phyloP scores from a whole-genome alignment of 1,140 invertebrate species.

The Drosophila ambigua region DNA sequence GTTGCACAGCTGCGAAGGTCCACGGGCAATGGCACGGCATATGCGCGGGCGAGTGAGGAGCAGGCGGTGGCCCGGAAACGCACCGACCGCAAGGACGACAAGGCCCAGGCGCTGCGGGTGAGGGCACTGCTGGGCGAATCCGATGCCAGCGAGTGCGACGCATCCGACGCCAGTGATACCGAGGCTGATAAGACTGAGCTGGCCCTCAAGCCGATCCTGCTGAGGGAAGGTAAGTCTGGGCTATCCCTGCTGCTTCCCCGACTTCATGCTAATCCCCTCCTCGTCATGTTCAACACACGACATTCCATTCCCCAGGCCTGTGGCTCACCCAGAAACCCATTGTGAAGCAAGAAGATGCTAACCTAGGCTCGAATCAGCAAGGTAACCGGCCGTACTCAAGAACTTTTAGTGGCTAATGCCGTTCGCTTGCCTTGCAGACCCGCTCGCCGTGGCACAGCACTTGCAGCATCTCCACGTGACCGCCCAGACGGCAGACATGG shows the following conservation, averaged over 20 bases:
- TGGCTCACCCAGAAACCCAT: constrained; percentile 59
- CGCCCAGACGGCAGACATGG: constrained; percentile 24
- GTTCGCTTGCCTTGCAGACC: constrained; percentile 27
- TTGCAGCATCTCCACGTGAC: constrained; percentile 51
- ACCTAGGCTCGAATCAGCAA: constrained; percentile 7
- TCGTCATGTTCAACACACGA: too few relatives aligned
- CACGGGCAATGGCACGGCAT: constrained; percentile 39
- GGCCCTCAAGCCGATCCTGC: constrained; percentile 58
- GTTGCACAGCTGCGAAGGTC: constrained; percentile 62
- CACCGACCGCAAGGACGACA: constrained; percentile 62
- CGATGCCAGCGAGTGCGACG: constrained; percentile 51
- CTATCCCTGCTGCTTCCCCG: not conserved
- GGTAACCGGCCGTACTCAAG: constrained; percentile 3
- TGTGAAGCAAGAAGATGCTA: constrained; percentile 43
- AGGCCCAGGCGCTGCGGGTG: constrained; percentile 34
- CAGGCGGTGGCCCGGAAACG: constrained; percentile 60
- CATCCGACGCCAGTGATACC: constrained; percentile 54
- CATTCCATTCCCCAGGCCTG: constrained; percentile 39
- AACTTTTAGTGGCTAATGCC: not conserved
- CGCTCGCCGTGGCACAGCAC: constrained; percentile 54
- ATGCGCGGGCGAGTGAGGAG: constrained; percentile 56
- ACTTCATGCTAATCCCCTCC: not conserved
- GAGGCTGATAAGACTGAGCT: constrained; percentile 78
- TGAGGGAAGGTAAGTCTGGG: constrained; percentile 63
- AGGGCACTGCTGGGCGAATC: constrained; percentile 56